Percentiles rank a stretch among this genome's conserved stretches.
These are phyloP conservation scores for Lanius collurio DNA, from an alignment of 2,113 vertebrate species.

Conservation along the genomic window DNA sequence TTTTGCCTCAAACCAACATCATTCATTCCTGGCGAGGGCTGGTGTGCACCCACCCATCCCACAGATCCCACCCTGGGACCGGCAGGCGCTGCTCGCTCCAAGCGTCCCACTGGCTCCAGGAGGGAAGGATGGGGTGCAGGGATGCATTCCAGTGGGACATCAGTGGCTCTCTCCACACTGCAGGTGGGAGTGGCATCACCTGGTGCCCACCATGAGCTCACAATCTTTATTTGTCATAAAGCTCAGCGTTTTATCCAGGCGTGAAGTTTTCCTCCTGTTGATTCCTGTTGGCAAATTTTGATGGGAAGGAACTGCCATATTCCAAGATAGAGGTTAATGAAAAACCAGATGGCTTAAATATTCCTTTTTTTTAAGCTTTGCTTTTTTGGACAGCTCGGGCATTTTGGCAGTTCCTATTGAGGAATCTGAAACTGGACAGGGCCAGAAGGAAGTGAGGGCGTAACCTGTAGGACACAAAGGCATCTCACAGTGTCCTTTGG, in stretches of 20 bases:
- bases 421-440: neutral
- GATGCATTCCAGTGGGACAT: rapidly evolving
- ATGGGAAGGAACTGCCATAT: neutral
- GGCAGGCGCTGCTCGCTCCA: rapidly evolving
- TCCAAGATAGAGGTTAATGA: slow-evolving; percentile 3
- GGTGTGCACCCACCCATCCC: neutral
- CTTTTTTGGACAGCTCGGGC: neutral
- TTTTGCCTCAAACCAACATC: neutral
- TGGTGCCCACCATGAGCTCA: neutral
- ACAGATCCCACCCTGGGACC: neutral
- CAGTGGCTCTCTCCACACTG: rapidly evolving
- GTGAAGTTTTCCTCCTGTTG: neutral
- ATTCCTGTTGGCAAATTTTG: neutral
- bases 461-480: slow-evolving; percentile 24
- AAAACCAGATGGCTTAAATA: slow-evolving; percentile 4
- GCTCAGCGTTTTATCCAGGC: neutral
- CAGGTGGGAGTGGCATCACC: neutral
- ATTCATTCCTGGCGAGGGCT: neutral
- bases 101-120: neutral
- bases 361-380: neutral
- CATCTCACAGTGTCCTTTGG: slow-evolving; percentile 24
- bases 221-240: neutral
- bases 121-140: neutral
- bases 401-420: neutral
- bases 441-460: slow-evolving; percentile 38